A percentile compares a stretch with the other conserved stretches of the same genome.
These are phyloP conservation scores for Brachycybe producta DNA, from an alignment of 2,888 invertebrate species.

Conservation along the genomic window DNA sequence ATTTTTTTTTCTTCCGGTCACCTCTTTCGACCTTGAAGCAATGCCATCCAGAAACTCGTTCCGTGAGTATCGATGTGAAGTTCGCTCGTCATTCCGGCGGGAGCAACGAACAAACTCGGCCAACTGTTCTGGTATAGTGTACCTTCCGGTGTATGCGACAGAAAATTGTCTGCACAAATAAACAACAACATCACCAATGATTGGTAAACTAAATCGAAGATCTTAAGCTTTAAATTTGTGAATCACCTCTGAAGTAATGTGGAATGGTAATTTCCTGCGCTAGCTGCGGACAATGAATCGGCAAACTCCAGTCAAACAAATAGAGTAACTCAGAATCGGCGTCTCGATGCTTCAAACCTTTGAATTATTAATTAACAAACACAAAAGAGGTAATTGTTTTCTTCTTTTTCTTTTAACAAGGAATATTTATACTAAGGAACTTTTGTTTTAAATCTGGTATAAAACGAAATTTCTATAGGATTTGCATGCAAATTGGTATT, in stretches of 20 bases:
- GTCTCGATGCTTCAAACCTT: slow-evolving; percentile 12
- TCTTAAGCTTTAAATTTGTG: background rate
- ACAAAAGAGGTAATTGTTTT: background rate
- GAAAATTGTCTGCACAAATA: slow-evolving; percentile 22
- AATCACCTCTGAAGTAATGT: slow-evolving; percentile 28
- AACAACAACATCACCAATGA: background rate
- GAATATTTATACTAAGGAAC: too few species aligned
- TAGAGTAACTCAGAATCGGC: slow-evolving; percentile 20
- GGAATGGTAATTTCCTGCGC: slow-evolving; percentile 28
- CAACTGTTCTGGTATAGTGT: slow-evolving; percentile 29
- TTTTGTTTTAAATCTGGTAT: too few species aligned
- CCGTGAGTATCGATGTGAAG: slow-evolving; percentile 32
- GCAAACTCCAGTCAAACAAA: slow-evolving; percentile 32
- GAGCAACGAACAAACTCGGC: slow-evolving; percentile 31
- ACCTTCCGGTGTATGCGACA: slow-evolving; percentile 26
- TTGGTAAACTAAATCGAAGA: background rate
- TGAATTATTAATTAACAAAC: background rate
- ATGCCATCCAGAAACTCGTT: slow-evolving; percentile 31
- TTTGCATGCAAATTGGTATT: too few species aligned
- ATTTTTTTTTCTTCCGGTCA: too few species aligned
- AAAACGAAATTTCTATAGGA: too few species aligned
- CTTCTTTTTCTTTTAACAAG: too few species aligned
- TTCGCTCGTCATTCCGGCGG: slow-evolving; percentile 27
- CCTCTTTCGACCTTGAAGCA: slow-evolving; percentile 21
- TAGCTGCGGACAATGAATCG: slow-evolving; percentile 28